A percentile compares a stretch with the other conserved stretches of the same genome.
phyloP scores from a whole-genome alignment of 2,888 invertebrate genomes.

The Nomada fucata region DNA sequence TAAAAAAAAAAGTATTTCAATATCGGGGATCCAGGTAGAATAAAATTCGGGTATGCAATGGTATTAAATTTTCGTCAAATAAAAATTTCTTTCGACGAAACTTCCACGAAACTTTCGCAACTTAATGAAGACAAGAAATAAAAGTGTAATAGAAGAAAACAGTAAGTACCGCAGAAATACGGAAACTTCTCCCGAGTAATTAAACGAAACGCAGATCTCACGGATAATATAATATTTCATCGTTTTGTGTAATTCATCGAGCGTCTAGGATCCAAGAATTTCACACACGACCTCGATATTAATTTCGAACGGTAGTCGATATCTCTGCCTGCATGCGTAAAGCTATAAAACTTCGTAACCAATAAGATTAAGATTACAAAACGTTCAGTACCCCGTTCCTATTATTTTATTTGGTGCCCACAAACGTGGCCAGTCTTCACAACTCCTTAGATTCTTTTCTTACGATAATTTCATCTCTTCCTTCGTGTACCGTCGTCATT shows the following conservation, averaged over 20 bases:
- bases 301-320: constrained; percentile 39
- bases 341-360: not conserved
- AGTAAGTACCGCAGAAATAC: not conserved
- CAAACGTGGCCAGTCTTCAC: constrained; percentile 7
- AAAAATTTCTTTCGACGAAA: too few relatives aligned
- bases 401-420: not conserved
- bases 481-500: not conserved
- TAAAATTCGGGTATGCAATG: too few relatives aligned
- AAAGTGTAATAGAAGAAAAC: not conserved
- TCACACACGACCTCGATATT: constrained; percentile 4
- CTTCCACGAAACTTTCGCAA: not conserved
- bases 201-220: not conserved
- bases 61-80: too few relatives aligned
- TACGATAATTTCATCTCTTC: constrained; percentile 7
- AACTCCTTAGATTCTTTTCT: not conserved
- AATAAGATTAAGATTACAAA: not conserved
- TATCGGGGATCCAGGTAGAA: too few relatives aligned
- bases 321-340: too few relatives aligned
- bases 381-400: constrained; percentile 35
- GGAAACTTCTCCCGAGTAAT: not conserved
- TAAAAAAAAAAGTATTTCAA: too few relatives aligned
- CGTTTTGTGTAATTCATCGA: not conserved
- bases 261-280: not conserved
- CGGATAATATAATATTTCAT: not conserved
- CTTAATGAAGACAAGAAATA: not conserved